phyloP scores from a whole-genome alignment of 1,140 invertebrate species.

The Araneus ventricosus region DNA sequence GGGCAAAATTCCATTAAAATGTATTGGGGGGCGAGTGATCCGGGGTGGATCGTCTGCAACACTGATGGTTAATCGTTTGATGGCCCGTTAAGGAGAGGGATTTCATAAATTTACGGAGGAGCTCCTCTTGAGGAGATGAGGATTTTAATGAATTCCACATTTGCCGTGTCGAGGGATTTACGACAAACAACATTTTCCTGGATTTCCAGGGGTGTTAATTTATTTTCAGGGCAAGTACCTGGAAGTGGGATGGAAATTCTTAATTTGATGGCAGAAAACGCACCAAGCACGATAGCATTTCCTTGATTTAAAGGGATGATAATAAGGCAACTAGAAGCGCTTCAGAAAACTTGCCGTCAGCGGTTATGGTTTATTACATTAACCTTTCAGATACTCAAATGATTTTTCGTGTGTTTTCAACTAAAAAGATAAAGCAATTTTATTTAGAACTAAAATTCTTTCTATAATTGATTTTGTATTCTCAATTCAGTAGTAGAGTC shows the following conservation, averaged over 20 bases:
- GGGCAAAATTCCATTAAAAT: neutral
- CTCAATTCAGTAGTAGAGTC: too few species aligned
- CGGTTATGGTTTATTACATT: too few species aligned
- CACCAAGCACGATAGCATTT: too few species aligned
- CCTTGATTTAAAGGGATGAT: too few species aligned
- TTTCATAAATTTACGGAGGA: neutral
- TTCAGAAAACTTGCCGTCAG: too few species aligned
- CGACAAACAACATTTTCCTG: neutral
- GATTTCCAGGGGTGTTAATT: neutral
- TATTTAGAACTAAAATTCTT: too few species aligned
- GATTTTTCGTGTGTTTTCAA: too few species aligned
- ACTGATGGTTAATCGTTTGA: neutral
- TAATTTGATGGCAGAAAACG: neutral
- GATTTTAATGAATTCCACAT: neutral
- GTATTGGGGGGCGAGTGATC: neutral
- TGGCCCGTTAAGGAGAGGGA: neutral
- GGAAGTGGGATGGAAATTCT: neutral
- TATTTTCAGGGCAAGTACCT: neutral
- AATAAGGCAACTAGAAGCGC: too few species aligned
- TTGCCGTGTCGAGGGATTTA: neutral
- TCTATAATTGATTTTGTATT: too few species aligned
- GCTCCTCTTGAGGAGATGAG: neutral
- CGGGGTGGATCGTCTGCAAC: neutral
- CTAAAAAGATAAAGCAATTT: too few species aligned
- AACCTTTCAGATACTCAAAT: too few species aligned